Conservation (phyloP, 1,140 invertebrate genomes). For the Achatina immaculata region DNA sequence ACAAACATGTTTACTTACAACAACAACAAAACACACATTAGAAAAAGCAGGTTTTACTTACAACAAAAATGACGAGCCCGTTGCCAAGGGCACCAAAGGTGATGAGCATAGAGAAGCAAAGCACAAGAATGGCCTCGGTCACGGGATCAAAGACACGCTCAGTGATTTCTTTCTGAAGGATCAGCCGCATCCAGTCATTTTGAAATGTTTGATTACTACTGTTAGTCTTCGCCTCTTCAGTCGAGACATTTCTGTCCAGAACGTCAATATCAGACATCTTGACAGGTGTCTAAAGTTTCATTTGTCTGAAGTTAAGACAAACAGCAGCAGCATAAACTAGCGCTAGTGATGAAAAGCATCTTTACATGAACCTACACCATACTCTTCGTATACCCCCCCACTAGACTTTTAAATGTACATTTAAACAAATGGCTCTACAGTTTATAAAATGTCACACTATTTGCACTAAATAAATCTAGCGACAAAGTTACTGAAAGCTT, state of each 20-base stretch:
- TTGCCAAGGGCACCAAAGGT: conserved; percentile 84
- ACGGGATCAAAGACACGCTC: conserved; percentile 46
- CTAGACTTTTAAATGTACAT: no score
- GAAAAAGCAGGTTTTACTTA: no score
- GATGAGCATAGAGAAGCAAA: conserved; percentile 82
- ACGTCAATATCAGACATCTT: not conserved
- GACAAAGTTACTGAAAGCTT: no score
- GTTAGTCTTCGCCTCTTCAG: not conserved
- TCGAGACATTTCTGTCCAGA: not conserved
- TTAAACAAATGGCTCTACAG: no score
- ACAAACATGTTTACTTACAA: no score
- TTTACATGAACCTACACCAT: no score
- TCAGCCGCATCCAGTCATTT: conserved; percentile 27
- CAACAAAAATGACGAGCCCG: conserved; percentile 83
- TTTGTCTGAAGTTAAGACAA: not conserved
- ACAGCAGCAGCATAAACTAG: no score
- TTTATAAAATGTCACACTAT: no score
- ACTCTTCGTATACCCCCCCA: no score
- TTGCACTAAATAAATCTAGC: no score
- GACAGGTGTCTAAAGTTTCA: not conserved
- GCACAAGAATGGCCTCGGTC: conserved; percentile 73
- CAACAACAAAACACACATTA: no score
- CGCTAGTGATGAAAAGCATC: no score
- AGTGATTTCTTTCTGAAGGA: conserved; percentile 33
- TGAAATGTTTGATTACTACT: not conserved